A percentile compares a stretch with the other conserved stretches of the same genome.
Evolutionary conservation across 2,888 invertebrate species (phyloP).

Genomic region (Sinodicranocentrus sp.): DNA sequence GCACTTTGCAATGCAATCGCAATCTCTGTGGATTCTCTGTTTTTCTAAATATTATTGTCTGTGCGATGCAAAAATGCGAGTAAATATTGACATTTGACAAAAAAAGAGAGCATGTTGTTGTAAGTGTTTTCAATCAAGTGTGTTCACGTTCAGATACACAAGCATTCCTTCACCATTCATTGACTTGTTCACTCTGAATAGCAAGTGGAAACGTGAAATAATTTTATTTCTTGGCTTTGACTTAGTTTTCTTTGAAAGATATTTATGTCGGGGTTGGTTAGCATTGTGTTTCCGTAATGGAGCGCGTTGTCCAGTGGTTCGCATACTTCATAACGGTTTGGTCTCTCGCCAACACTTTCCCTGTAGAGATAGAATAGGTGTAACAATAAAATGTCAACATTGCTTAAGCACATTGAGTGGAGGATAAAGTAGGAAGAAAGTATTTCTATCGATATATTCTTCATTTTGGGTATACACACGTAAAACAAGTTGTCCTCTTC

Average conservation of each 20-base stretch:
- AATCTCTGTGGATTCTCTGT: no score
- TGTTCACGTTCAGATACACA: no score
- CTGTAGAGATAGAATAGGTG: slow-evolving; percentile 5
- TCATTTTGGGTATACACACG: neutral
- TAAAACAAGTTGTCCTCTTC: slow-evolving; percentile 47
- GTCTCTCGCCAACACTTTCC: slow-evolving; percentile 73
- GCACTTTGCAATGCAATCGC: no score
- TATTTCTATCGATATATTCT: neutral
- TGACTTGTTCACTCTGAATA: no score
- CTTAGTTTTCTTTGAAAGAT: no score
- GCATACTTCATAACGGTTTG: slow-evolving; percentile 43
- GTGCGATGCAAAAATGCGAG: slow-evolving; percentile 68
- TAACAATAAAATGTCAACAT: slow-evolving; percentile 26
- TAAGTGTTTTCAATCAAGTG: no score
- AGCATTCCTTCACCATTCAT: no score
- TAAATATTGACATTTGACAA: slow-evolving; percentile 64
- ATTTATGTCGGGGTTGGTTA: no score
- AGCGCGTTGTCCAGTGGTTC: neutral
- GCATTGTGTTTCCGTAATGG: no score
- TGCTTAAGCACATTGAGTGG: neutral
- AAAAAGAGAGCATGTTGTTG: slow-evolving; percentile 11
- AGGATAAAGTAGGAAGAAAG: neutral
- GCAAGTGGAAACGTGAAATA: no score
- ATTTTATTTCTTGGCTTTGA: no score
- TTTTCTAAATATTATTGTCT: slow-evolving; percentile 9